Conservation (phyloP, 2,113 vertebrate species). For the Uropsilus gracilis region DNA sequence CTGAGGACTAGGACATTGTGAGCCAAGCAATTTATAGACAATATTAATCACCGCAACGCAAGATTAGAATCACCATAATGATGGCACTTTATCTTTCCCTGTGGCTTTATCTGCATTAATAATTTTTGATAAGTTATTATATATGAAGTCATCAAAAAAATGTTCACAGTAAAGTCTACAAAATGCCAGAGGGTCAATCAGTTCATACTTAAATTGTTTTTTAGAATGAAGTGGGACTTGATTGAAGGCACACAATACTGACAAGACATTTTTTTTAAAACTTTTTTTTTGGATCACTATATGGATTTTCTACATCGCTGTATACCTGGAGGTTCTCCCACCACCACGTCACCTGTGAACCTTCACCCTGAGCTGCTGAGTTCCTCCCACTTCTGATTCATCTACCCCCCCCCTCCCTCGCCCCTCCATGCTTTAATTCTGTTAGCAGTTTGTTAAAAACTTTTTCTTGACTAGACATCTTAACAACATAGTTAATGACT, state of each 20-base stretch:
- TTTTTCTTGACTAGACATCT: neutral
- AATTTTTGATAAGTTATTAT: neutral
- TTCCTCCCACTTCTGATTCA: too few relatives aligned
- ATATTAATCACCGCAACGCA: neutral
- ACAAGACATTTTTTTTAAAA: too few relatives aligned
- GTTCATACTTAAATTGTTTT: neutral
- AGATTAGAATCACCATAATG: slow-evolving; percentile 9
- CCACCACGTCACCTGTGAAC: too few relatives aligned
- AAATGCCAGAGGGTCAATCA: neutral
- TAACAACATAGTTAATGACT: neutral
- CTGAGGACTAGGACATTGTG: neutral
- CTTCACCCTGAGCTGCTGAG: too few relatives aligned
- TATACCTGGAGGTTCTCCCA: too few relatives aligned
- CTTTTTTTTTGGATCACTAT: too few relatives aligned
- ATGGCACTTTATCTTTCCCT: neutral
- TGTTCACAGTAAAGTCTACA: neutral
- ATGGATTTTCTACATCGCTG: too few relatives aligned
- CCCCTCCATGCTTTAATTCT: too few relatives aligned
- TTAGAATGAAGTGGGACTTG: neutral
- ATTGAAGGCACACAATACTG: slow-evolving; percentile 20
- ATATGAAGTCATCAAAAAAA: neutral
- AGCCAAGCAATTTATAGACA: slow-evolving; percentile 23
- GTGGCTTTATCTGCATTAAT: neutral
- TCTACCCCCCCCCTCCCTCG: too few relatives aligned
- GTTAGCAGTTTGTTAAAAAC: too few relatives aligned